phyloP scores from a whole-genome alignment of 2,888 invertebrate species.

The Apantesis nais region DNA sequence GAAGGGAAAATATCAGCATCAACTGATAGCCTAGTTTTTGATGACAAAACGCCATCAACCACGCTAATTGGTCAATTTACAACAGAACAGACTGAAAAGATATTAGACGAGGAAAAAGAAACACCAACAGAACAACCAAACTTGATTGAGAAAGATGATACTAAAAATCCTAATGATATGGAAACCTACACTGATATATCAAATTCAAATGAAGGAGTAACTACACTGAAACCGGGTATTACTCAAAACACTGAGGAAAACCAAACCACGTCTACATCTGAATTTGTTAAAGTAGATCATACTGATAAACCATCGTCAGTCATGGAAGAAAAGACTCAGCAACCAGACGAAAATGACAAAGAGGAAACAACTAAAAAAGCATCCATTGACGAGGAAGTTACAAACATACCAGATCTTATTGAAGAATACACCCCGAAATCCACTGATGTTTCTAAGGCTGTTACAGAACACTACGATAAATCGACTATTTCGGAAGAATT shows the following conservation, averaged over 20 bases:
- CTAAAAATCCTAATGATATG: not conserved
- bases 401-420: not conserved
- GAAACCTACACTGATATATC: constrained; percentile 2
- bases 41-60: not conserved
- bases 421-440: constrained; percentile 7
- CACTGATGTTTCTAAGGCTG: not conserved
- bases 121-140: constrained; percentile 12
- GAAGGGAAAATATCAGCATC: not conserved
- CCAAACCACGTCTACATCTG: constrained; percentile 1
- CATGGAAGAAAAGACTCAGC: not conserved
- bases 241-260: not conserved
- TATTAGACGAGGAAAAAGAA: not conserved
- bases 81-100: constrained; percentile 1
- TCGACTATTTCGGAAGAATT: constrained; percentile 2
- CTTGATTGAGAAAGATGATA: constrained; percentile 3
- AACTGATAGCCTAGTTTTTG: not conserved
- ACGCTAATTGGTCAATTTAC: not conserved
- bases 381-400: not conserved
- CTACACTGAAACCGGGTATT: not conserved
- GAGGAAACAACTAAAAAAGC: not conserved
- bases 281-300: constrained; percentile 3
- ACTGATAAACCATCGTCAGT: not conserved
- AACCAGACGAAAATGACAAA: not conserved
- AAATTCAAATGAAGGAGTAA: not conserved
- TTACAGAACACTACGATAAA: not conserved